phyloP scores from a whole-genome alignment of 23 tunicate species.

The Phallusia fumigata region DNA sequence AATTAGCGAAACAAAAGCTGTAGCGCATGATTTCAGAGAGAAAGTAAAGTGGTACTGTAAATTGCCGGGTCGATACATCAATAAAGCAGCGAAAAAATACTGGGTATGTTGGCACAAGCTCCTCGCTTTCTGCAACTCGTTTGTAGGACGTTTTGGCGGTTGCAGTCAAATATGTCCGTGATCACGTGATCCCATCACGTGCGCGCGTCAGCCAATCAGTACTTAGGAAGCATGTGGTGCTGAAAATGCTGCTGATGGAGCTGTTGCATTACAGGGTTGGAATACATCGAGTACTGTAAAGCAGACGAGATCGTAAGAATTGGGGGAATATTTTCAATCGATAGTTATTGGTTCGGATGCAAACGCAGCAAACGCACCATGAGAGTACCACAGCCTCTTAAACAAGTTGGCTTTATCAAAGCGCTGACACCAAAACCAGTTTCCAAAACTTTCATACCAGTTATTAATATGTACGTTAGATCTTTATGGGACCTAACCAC shows the following conservation, averaged over 20 bases:
- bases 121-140: background rate
- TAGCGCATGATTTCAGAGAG: slow-evolving; percentile 5
- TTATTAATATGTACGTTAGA: too few relatives aligned
- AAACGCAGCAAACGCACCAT: too few relatives aligned
- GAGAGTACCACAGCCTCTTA: too few relatives aligned
- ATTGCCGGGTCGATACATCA: background rate
- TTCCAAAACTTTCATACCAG: too few relatives aligned
- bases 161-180: background rate
- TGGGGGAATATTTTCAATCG: too few relatives aligned
- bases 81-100: slow-evolving; percentile 1
- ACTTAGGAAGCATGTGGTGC: slow-evolving; percentile 69
- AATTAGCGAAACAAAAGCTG: background rate
- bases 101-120: background rate
- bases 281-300: slow-evolving; percentile 67
- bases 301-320: background rate
- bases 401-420: too few relatives aligned
- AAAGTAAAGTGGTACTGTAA: background rate
- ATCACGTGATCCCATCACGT: background rate
- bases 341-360: too few relatives aligned
- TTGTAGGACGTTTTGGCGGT: background rate
- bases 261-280: slow-evolving; percentile 77
- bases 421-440: too few relatives aligned
- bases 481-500: too few relatives aligned
- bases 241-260: slow-evolving; percentile 72
- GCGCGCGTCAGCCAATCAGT: slow-evolving; percentile 19